A percentile compares a stretch with the other conserved stretches of the same genome.
These are phyloP conservation scores for Lobophora halterata DNA, from an alignment of 2,888 invertebrate species.

Conservation along the genomic window DNA sequence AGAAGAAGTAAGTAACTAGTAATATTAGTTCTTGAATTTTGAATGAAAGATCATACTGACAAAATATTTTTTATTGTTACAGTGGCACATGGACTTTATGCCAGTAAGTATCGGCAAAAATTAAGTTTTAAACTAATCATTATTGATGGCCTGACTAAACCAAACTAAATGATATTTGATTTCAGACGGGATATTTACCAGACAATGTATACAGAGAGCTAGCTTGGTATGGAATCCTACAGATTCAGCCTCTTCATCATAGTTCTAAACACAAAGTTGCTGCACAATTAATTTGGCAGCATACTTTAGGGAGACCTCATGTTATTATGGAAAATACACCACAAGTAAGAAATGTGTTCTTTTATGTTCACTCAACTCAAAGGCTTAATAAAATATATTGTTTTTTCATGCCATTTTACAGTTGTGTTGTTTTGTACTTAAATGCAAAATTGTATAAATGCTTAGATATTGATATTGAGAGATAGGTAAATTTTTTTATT, in stretches of 20 bases:
- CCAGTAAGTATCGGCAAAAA: conserved; percentile 49
- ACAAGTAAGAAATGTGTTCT: conserved; percentile 47
- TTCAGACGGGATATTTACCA: conserved; percentile 69
- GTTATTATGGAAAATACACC: conserved; percentile 73
- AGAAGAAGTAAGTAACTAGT: too few relatives aligned
- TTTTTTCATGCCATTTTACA: too few relatives aligned
- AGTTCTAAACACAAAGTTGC: conserved; percentile 70
- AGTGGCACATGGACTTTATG: conserved; percentile 77
- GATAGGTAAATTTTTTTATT: too few relatives aligned
- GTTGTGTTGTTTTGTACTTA: too few relatives aligned
- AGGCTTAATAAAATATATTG: not conserved
- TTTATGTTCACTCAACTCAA: too few relatives aligned
- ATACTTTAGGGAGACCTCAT: conserved; percentile 70
- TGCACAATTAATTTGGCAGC: conserved; percentile 73
- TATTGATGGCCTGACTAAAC: not conserved
- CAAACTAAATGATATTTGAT: conserved; percentile 6
- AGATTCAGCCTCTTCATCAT: conserved; percentile 70
- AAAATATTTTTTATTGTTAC: too few relatives aligned
- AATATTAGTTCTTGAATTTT: too few relatives aligned
- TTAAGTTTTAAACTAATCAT: not conserved
- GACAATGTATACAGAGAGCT: conserved; percentile 72
- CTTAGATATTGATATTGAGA: too few relatives aligned
- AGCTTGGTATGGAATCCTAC: conserved; percentile 75
- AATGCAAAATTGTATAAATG: too few relatives aligned
- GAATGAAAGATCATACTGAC: too few relatives aligned